Percentiles rank a stretch among this genome's conserved stretches.
phyloP scores from a whole-genome alignment of 2,113 vertebrate species.

The Lamprologus ornatipinnis region DNA sequence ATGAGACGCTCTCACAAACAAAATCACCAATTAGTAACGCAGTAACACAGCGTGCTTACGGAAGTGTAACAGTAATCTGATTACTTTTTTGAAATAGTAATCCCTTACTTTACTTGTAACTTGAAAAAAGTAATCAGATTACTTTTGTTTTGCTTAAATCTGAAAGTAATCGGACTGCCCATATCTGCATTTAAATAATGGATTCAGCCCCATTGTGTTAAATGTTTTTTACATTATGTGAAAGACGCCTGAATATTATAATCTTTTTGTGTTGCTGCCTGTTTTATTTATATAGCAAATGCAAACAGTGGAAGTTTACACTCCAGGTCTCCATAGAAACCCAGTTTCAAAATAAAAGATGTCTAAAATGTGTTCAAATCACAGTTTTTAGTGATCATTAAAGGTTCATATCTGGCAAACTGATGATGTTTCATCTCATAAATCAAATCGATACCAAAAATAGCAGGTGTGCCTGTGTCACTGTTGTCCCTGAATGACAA shows the following conservation, averaged over 20 bases:
- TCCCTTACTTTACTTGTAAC: background rate
- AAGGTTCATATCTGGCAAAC: background rate
- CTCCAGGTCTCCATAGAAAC: background rate
- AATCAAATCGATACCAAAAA: background rate
- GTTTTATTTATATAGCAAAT: background rate
- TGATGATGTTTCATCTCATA: background rate
- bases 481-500: background rate
- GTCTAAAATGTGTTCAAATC: background rate
- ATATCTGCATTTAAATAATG: background rate
- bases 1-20: background rate
- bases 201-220: background rate
- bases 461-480: accelerated
- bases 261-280: background rate
- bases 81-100: background rate
- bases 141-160: background rate
- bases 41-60: accelerated
- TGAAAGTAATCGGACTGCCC: accelerated
- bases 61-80: accelerated
- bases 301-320: background rate
- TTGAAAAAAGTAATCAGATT: background rate
- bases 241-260: background rate
- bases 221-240: background rate
- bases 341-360: background rate
- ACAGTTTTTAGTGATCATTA: background rate
- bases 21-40: background rate